These are phyloP conservation scores for Excalfactoria chinensis DNA, from an alignment of 2,113 vertebrate genomes.

Conservation along the genomic window DNA sequence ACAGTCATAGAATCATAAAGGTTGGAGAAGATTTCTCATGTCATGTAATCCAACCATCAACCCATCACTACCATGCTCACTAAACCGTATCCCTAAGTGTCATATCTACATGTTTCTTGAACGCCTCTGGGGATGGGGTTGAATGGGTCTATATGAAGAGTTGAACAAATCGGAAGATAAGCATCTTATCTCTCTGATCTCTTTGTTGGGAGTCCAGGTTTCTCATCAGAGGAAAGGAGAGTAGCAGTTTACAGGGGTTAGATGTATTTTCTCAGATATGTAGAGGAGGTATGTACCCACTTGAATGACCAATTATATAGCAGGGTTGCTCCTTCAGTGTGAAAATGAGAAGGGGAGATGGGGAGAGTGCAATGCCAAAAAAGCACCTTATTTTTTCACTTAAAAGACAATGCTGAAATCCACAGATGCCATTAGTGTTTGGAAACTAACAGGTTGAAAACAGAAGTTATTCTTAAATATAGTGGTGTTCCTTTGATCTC, in stretches of 20 bases:
- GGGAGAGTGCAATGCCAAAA: background rate
- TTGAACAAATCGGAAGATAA: background rate
- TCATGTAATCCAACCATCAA: too few relatives aligned
- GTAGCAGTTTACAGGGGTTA: background rate
- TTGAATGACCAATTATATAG: background rate
- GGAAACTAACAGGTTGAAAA: background rate
- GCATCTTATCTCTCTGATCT: background rate
- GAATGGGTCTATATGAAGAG: background rate
- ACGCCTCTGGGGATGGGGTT: too few relatives aligned
- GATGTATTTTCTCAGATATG: background rate
- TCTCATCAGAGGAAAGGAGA: background rate
- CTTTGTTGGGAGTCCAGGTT: accelerated
- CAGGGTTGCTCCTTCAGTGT: background rate
- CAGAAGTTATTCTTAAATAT: background rate
- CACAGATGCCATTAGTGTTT: background rate
- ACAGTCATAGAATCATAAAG: too few relatives aligned
- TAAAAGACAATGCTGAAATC: background rate
- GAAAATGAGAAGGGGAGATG: background rate
- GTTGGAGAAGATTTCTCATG: too few relatives aligned
- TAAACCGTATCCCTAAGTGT: too few relatives aligned
- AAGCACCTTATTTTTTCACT: background rate
- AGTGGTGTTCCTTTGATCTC: background rate
- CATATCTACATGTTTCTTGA: too few relatives aligned
- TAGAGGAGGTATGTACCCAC: background rate
- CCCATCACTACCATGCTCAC: too few relatives aligned